Percentiles rank a stretch among this genome's conserved stretches.
phyloP scores from a whole-genome alignment of 2,113 vertebrate species.

The Gobio gobio region DNA sequence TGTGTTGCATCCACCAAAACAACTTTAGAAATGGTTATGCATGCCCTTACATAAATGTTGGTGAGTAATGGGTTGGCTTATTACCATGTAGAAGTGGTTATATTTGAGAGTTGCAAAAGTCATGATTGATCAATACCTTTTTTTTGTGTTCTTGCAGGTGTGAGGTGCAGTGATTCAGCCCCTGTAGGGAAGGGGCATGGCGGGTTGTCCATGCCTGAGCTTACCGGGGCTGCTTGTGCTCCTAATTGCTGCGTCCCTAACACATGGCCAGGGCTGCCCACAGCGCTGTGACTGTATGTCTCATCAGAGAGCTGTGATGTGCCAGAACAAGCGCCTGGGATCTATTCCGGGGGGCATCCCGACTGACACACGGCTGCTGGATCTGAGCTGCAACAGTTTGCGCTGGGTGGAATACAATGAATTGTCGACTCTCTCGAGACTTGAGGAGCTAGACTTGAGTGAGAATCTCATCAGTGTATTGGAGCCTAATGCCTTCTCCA shows the following conservation, averaged over 20 bases:
- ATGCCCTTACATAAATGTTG: neutral
- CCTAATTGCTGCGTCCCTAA: conserved; percentile 64
- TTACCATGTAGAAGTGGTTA: neutral
- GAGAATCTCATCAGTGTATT: conserved; percentile 92
- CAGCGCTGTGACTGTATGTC: conserved; percentile 88
- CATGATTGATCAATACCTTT: neutral
- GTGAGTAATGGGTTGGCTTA: too few relatives aligned
- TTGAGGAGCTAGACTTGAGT: conserved; percentile 93
- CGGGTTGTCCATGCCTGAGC: conserved; percentile 71
- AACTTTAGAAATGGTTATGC: neutral
- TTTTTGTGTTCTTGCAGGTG: conserved; percentile 71
- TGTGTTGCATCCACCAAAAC: neutral
- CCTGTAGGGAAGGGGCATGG: conserved; percentile 76
- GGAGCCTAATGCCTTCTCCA: conserved; percentile 91
- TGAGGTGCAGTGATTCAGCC: conserved; percentile 74
- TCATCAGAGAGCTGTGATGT: conserved; percentile 82
- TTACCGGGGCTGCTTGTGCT: conserved; percentile 79
- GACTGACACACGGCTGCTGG: conserved; percentile 84
- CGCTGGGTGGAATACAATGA: conserved; percentile 91
- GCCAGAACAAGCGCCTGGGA: conserved; percentile 86
- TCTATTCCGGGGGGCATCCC: conserved; percentile 91
- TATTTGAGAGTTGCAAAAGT: neutral
- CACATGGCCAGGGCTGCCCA: conserved; percentile 80
- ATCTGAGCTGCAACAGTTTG: conserved; percentile 91
- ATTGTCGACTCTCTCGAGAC: conserved; percentile 78